Conservation (phyloP, 2,888 invertebrate genomes). For the Eupithecia tripunctaria region DNA sequence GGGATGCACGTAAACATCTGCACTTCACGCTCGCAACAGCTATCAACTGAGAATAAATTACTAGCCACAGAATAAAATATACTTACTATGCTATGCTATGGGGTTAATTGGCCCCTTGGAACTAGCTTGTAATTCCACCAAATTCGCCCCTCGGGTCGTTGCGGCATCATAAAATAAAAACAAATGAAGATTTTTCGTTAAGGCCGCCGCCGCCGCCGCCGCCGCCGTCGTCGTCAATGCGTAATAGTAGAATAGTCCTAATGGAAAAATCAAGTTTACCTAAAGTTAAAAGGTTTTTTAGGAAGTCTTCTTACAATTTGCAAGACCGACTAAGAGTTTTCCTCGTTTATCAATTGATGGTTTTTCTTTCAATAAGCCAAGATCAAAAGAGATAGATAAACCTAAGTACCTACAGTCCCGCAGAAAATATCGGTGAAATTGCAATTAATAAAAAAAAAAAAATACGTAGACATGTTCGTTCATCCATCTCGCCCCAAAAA, state of each 20-base stretch:
- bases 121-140: conserved; percentile 13
- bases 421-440: neutral
- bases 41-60: conserved; percentile 61
- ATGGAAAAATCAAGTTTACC: neutral
- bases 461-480: neutral
- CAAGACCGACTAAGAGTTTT: neutral
- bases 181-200: neutral
- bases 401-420: neutral
- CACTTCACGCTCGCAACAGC: conserved; percentile 45
- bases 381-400: neutral
- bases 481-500: neutral
- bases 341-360: neutral
- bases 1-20: conserved; percentile 76
- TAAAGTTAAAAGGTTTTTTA: neutral
- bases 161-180: neutral
- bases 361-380: neutral
- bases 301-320: neutral
- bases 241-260: no score
- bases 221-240: neutral
- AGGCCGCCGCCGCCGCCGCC: neutral
- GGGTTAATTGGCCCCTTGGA: conserved; percentile 52
- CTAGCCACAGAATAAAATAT: conserved; percentile 19
- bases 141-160: neutral
- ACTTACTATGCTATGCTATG: conserved; percentile 25
- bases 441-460: neutral